Base-by-base conservation (phyloP, 2,888 invertebrate species). In the Frankliniella intonsa region DNA sequence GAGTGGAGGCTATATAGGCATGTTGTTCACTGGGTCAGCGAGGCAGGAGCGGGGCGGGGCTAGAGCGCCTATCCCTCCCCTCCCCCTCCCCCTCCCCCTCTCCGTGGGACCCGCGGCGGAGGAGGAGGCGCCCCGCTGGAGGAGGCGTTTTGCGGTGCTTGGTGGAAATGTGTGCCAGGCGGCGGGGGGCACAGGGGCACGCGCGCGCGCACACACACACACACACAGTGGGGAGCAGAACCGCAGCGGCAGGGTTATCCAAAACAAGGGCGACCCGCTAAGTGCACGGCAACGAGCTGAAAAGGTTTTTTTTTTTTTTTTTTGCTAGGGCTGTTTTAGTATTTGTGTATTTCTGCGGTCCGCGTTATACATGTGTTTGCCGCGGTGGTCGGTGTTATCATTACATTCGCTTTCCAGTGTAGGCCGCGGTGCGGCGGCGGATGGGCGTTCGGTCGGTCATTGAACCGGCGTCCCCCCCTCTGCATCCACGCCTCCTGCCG, bases 401-500 rank as follows among this genome's bases (percentile, higher is more conserved):
- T 80, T 14, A 81, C 17, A 11, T 27, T 14, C 38, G 50, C 80
- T 38, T 62, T 80, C 80, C 80, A 80, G 27, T 80, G 82, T 65
- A 82, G 80, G 82, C 50, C 80, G 80, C 19, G 38, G 51, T 22
- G 38, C 82, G n/a, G 76, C 76, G 80, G 17, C 19, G 81, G 79
- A 10, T 38, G 50, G 81, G 69, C 22, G 69, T 22, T 12, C 69
- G 69, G 25, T n/a, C 69, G 69, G 69, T 76, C 69, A 12, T 76
- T 76, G 69, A 76, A 76, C 69, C 51, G 80, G 80, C 19, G 25
- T 50, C 79, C 82, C 27, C 76, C 38, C 38, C 38, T 38, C 69
- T n/a, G 5, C 69, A 51, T 76, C 49, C 81, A 79, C 81, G 76
- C 81, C 82, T 62, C 80, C 17, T 69, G 82, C 55, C 79, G 81